These are phyloP conservation scores for Drosophila neocordata DNA, from an alignment of 1,140 invertebrate genomes.

Conservation along the genomic window DNA sequence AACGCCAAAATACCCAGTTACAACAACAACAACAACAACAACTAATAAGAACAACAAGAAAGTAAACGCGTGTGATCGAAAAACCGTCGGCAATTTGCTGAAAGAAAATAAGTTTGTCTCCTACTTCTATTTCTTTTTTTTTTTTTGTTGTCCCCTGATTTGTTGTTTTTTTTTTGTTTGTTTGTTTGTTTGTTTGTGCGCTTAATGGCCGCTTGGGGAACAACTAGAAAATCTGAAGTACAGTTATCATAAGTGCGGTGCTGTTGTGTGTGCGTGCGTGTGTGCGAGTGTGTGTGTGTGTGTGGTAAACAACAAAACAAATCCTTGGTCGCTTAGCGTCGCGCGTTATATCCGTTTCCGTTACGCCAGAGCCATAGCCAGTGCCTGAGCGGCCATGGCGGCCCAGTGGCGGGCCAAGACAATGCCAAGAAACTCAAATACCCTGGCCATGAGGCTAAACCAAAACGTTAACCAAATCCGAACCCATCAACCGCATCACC, in stretches of 20 bases:
- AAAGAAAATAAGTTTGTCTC: constrained; percentile 6
- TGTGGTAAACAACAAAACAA: constrained; percentile 11
- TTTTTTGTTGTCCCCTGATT: neutral
- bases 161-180: constrained; percentile 12
- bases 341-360: constrained; percentile 51
- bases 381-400: constrained; percentile 27
- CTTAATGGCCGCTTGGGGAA: constrained; percentile 38
- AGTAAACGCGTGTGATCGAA: constrained; percentile 16
- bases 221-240: constrained; percentile 20
- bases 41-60: neutral
- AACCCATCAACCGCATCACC: neutral
- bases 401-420: constrained; percentile 27
- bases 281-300: constrained; percentile 6
- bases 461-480: no score
- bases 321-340: constrained; percentile 23
- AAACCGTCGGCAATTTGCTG: constrained; percentile 21
- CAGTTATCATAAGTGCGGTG: constrained; percentile 23
- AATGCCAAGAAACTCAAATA: constrained; percentile 20
- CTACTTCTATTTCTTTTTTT: no score
- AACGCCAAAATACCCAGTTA: neutral
- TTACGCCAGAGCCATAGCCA: constrained; percentile 27
- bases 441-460: neutral
- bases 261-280: constrained; percentile 15
- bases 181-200: constrained; percentile 11
- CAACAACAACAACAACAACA: neutral